Conservation (phyloP, 2,113 vertebrate species). For the Lagopus muta region DNA sequence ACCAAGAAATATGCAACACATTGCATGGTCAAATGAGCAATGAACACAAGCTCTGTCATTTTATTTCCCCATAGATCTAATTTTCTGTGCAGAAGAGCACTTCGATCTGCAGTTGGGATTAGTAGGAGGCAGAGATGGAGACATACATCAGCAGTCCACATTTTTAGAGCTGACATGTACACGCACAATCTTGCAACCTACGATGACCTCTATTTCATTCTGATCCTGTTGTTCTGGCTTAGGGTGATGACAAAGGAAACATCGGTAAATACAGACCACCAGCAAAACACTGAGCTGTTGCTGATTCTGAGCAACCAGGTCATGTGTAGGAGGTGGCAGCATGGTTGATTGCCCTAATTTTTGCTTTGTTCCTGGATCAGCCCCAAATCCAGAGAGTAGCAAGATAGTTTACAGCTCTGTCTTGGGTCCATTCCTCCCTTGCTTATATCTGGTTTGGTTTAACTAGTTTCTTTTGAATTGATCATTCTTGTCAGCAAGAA, state of each 20-base stretch:
- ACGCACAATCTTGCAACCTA: not conserved
- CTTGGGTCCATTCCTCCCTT: not conserved
- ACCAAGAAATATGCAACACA: not conserved
- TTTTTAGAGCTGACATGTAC: not conserved
- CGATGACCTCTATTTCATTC: not conserved
- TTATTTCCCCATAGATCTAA: not conserved
- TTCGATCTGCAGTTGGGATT: not conserved
- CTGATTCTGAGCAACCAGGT: not conserved
- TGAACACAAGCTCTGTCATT: not conserved
- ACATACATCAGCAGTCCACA: not conserved
- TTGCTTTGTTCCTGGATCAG: not conserved
- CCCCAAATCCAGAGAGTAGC: not conserved
- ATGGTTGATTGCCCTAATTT: not conserved
- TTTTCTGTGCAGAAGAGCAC: not conserved
- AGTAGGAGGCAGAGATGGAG: not conserved
- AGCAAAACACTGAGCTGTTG: not conserved
- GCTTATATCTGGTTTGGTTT: accelerated
- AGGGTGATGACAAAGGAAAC: accelerated
- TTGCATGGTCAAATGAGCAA: not conserved
- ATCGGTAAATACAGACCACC: not conserved
- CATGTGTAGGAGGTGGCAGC: not conserved
- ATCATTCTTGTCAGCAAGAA: not conserved
- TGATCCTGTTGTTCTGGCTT: not conserved
- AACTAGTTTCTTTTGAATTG: not conserved
- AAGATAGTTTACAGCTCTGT: not conserved